Evolutionary conservation across 2,113 vertebrate species (phyloP).

Genomic region (Calidris pygmaea): DNA sequence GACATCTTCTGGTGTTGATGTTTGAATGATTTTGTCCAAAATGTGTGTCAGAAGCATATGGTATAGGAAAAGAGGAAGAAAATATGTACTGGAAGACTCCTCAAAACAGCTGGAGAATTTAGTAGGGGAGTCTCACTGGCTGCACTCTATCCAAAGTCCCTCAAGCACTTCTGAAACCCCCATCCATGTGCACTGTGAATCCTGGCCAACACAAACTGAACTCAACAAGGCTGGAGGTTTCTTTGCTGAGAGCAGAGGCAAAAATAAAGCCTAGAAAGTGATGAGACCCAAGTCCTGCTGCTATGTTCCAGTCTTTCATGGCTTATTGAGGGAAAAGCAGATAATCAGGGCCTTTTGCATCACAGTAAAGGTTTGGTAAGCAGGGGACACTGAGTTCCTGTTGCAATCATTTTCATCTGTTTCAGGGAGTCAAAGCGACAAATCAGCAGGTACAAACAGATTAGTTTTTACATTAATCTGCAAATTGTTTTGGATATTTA

Average conservation of each 20-base stretch:
- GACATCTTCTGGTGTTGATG: not conserved
- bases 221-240: not conserved
- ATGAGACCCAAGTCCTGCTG: not conserved
- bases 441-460: not conserved
- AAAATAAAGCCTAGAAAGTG: not conserved
- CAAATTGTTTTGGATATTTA: not conserved
- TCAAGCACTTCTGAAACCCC: not conserved
- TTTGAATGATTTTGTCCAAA: not conserved
- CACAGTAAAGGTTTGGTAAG: not conserved
- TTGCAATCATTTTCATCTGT: not conserved
- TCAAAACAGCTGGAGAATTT: not conserved
- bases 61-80: not conserved
- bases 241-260: not conserved
- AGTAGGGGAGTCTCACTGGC: not conserved
- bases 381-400: not conserved
- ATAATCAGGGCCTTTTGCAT: not conserved
- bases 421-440: not conserved
- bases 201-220: not conserved
- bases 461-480: not conserved
- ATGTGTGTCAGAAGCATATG: not conserved
- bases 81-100: not conserved
- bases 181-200: accelerated
- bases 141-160: not conserved
- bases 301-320: not conserved
- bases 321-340: not conserved